Evolutionary conservation across 2,888 invertebrate genomes (phyloP), one percentile per base, ranked within the genome.

Genomic region (Palloptera scutellata): DNA sequence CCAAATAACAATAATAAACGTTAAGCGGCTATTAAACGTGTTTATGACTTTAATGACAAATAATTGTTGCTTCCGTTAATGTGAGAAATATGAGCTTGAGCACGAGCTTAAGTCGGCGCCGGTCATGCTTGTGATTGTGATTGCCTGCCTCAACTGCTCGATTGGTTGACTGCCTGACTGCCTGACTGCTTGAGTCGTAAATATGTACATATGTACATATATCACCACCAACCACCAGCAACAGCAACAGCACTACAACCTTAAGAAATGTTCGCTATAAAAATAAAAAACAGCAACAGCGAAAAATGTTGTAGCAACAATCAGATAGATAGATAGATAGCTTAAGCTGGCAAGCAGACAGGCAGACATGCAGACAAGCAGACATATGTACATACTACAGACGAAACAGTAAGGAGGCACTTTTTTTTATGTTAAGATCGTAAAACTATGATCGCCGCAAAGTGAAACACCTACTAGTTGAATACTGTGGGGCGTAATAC

Each of bases 1-100:
- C 15, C 60, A 20, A 69, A 64, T 65, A 64, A 69, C 66, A 67
- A 70, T 62, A 71, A 72, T 55, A 54, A 73, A 71, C 62, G 67
- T 61, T 70, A 73, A 74, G 67, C 70, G 73, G 66, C 70, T 72
- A 72, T 75, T 73, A 74, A 73, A 70, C 70, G 72, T 74, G 72
- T 74, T 75, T 74, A 74, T 72, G 73, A 71, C 74, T 74, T 69
- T 74, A 74, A 75, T 74, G 72, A 74, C 74, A 74, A 74, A 73
- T 75, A 74, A 75, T 75, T 72, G 70, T 65, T 73, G 74, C 75
- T 75, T 75, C 74, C 74, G 74, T 73, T 75, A 71, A 70, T 72
- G 72, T 74, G 73, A 72, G 74, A 73, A 73, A 70, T 70, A 67
- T 68, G 63, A 67, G 61, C 61, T 40, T 20, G 51, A 59, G 69